These are phyloP conservation scores for Eumaeus atala DNA, from an alignment of 1,140 invertebrate genomes.

Conservation along the genomic window DNA sequence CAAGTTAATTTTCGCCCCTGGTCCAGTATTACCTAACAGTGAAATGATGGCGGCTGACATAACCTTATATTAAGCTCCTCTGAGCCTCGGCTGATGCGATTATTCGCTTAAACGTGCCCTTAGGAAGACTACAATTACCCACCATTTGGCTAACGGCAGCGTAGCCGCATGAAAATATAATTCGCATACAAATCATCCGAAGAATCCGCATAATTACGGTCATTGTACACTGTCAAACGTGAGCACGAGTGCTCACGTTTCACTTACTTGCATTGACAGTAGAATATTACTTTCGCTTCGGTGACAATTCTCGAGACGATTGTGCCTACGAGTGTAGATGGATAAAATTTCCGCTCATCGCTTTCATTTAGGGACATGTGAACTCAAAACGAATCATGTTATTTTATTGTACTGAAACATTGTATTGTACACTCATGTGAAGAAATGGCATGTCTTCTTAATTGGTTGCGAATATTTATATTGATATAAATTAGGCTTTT, in stretches of 20 bases:
- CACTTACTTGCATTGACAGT: no score
- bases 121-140: constrained; percentile 67
- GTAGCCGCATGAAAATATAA: constrained; percentile 53
- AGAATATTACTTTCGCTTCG: not conserved
- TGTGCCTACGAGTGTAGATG: not conserved
- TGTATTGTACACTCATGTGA: constrained; percentile 16
- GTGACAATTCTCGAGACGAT: not conserved
- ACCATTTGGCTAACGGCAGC: constrained; percentile 57
- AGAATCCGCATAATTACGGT: constrained; percentile 51
- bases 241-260: not conserved
- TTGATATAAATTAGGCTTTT: no score
- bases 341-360: not conserved
- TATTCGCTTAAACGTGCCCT: constrained; percentile 68
- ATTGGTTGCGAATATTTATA: not conserved
- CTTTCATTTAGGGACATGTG: not conserved
- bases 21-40: constrained; percentile 54
- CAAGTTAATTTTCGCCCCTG: constrained; percentile 66
- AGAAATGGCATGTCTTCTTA: not conserved
- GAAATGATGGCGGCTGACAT: constrained; percentile 50
- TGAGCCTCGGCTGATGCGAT: constrained; percentile 60
- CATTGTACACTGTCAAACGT: constrained; percentile 17
- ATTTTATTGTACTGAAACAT: constrained; percentile 16
- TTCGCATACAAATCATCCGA: constrained; percentile 63
- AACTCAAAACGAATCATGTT: constrained; percentile 1
- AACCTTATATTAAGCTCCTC: constrained; percentile 67